Evolutionary conservation across 2,113 vertebrate genomes (phyloP), one percentile per base, ranked within the genome.

Genomic region (Alces alces): DNA sequence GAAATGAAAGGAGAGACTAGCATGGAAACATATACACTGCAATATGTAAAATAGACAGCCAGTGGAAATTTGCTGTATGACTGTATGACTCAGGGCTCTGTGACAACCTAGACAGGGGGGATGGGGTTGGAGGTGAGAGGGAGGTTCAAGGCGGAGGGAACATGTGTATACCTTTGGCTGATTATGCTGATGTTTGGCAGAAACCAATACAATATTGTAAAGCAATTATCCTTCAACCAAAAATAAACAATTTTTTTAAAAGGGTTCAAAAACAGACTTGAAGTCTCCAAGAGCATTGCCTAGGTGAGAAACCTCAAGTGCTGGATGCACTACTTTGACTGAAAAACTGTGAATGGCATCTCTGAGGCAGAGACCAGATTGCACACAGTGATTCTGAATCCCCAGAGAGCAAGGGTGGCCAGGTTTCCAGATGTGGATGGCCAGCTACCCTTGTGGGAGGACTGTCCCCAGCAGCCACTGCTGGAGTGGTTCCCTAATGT

Each of bases 401-500:
- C 25, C 12, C 55, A 70, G 27, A 55, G 27, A 45, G 47, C 14
- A 90, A 80, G 55, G 86, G 15, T 30, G 30, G 64, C 36, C 36
- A 52, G 27, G 33, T 19, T 43, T 86, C 25, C 11, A 33, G 55
- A 12, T 43, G 19, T n/a, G 15, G 25, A 23, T 28, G 54, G 16
- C 7, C 66, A 36, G 9, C 14, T 64, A 10, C 50, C 13, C 15
- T 58, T 85, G 25, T 7, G 3, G n/a, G 27, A 73, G 11, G 55
- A n/a, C 0, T 25, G 14, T 27, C 30, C 3, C 30, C 12, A 55
- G 66, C 60, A 78, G 43, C 7, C 36, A 7, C 25, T 79, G 27
- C 36, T 52, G 58, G 27, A 45, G 50, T 11, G 7, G 6, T 1
- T 6, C 9, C 47, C 6, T 12, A 5, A 3, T 9, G 0, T 0